Conservation (phyloP, 1,140 invertebrate genomes). For the Tetramorium simillimum region DNA sequence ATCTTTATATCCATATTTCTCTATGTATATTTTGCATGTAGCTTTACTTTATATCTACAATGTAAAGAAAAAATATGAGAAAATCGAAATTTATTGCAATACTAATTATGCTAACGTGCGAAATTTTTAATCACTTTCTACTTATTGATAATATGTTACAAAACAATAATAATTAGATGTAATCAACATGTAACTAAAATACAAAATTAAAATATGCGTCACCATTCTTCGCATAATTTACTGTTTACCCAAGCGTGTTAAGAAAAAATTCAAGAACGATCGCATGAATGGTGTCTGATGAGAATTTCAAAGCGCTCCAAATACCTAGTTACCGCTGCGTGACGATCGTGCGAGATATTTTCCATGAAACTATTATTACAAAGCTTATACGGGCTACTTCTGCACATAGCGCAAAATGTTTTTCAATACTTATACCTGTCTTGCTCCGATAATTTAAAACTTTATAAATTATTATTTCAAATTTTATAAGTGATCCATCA, state of each 20-base stretch:
- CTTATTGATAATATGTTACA: neutral
- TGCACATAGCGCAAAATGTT: neutral
- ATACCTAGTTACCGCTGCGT: slow-evolving; percentile 72
- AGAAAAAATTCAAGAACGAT: slow-evolving; percentile 36
- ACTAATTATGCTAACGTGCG: neutral
- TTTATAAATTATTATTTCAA: neutral
- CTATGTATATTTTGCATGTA: too few relatives aligned
- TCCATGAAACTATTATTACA: neutral
- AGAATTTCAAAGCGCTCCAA: slow-evolving; percentile 64
- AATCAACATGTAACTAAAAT: slow-evolving; percentile 27
- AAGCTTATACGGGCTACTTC: neutral
- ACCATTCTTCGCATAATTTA: slow-evolving; percentile 41
- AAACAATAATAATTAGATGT: slow-evolving; percentile 2
- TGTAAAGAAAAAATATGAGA: neutral
- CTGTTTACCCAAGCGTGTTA: slow-evolving; percentile 9
- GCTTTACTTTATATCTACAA: neutral
- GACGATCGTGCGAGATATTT: slow-evolving; percentile 62
- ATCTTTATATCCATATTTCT: neutral
- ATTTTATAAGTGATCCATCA: neutral
- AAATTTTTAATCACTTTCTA: slow-evolving; percentile 3
- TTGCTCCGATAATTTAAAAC: neutral
- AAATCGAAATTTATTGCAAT: neutral
- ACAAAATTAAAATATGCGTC: slow-evolving; percentile 7
- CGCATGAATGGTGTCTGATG: slow-evolving; percentile 49
- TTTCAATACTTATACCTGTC: neutral